Evolutionary conservation across 1,140 invertebrate genomes (phyloP).

Genomic region (Physella acuta): DNA sequence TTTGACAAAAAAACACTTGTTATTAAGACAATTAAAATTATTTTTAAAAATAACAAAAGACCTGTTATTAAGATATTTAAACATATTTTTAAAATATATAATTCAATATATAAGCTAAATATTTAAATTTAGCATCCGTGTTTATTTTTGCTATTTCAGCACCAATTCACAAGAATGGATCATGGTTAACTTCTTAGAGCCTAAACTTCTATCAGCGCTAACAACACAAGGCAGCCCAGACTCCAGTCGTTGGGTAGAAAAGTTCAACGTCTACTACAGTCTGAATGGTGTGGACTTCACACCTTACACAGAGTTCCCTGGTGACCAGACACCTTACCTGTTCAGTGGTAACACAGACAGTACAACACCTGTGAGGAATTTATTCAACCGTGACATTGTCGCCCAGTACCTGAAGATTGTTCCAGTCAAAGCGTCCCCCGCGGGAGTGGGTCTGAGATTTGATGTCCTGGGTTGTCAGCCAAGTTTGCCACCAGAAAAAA

Average conservation of each 20-base stretch:
- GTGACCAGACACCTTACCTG: too few species aligned
- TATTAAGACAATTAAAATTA: too few species aligned
- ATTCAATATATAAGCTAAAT: too few species aligned
- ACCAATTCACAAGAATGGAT: slow-evolving; percentile 40
- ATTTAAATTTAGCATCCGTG: too few species aligned
- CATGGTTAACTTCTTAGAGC: slow-evolving; percentile 68
- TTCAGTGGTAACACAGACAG: too few species aligned
- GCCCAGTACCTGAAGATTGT: slow-evolving; percentile 39
- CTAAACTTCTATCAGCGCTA: slow-evolving; percentile 75
- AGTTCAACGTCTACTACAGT: slow-evolving; percentile 66
- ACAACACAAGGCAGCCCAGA: slow-evolving; percentile 65
- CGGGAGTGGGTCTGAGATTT: slow-evolving; percentile 33
- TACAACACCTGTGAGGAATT: too few species aligned
- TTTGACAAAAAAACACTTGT: too few species aligned
- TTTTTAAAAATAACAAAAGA: too few species aligned
- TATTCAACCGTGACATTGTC: slow-evolving; percentile 37
- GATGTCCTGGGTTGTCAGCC: slow-evolving; percentile 41
- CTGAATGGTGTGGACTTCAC: slow-evolving; percentile 37
- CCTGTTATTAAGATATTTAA: too few species aligned
- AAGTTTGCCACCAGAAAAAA: background rate
- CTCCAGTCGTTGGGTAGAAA: slow-evolving; percentile 69
- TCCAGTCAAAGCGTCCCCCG: slow-evolving; percentile 13
- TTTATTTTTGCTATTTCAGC: too few species aligned
- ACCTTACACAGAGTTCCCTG: slow-evolving; percentile 32
- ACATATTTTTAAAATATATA: too few species aligned